Conservation (phyloP, 2,888 invertebrate species). For the Darwinula stevensoni region DNA sequence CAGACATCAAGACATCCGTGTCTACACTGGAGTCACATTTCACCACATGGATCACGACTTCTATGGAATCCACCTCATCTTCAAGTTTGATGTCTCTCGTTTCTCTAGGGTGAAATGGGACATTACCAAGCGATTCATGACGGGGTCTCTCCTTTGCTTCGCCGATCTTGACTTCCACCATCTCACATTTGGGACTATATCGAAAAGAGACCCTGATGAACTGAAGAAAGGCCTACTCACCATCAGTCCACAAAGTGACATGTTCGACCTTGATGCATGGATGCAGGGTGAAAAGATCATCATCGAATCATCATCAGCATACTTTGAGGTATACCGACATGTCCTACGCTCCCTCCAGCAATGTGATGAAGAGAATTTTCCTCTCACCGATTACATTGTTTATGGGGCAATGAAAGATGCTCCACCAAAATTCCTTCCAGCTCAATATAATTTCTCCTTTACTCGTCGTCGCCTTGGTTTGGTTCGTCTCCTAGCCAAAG, state of each 20-base stretch:
- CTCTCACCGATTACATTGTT: slow-evolving; percentile 35
- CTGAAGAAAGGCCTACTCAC: slow-evolving; percentile 26
- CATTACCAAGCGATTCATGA: slow-evolving; percentile 28
- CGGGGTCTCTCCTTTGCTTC: slow-evolving; percentile 39
- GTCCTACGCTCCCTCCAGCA: slow-evolving; percentile 35
- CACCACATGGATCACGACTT: no score
- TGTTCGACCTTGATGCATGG: slow-evolving; percentile 7
- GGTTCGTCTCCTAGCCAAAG: background rate
- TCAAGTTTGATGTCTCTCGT: no score
- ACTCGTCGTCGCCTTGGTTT: background rate
- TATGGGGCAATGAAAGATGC: slow-evolving; percentile 16
- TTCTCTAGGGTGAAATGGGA: slow-evolving; percentile 15
- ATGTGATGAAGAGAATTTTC: slow-evolving; percentile 25
- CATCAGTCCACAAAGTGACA: slow-evolving; percentile 11
- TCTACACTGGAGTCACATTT: no score
- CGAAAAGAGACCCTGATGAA: slow-evolving; percentile 23
- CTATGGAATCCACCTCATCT: no score
- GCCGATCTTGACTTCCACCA: slow-evolving; percentile 34
- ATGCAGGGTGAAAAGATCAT: slow-evolving; percentile 17
- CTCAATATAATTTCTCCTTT: slow-evolving; percentile 1
- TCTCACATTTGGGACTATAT: slow-evolving; percentile 34
- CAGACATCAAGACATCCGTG: no score
- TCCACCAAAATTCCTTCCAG: slow-evolving; percentile 17
- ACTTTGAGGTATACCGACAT: slow-evolving; percentile 49
- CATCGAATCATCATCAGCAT: slow-evolving; percentile 46